Evolutionary conservation across 2,797 vertebrate species (phyloP).

Genomic region (Sebastes kiyomatsui): DNA sequence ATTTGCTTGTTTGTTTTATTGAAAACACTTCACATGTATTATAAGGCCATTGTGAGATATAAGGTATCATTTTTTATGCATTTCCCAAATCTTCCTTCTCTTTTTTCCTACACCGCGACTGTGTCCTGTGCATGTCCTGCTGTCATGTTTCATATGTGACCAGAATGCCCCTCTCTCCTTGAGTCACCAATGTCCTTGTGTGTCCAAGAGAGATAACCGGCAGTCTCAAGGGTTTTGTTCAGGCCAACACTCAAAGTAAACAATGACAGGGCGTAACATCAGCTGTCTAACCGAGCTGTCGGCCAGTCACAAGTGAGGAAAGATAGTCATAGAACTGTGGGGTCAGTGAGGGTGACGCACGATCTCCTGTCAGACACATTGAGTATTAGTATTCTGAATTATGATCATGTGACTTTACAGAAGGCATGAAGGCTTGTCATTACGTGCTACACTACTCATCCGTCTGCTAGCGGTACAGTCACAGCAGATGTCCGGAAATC

Average conservation of each 20-base stretch:
- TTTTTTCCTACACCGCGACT: neutral
- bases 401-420: conserved; percentile 13
- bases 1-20: neutral
- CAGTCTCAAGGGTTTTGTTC: conserved; percentile 11
- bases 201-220: conserved; percentile 15
- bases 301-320: neutral
- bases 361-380: neutral
- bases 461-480: conserved; percentile 15
- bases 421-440: conserved; percentile 15
- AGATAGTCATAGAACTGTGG: neutral
- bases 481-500: conserved; percentile 19
- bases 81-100: neutral
- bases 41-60: neutral
- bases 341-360: neutral
- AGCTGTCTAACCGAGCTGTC: conserved; percentile 32
- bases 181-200: neutral
- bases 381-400: neutral
- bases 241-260: conserved; percentile 28
- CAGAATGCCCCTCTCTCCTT: conserved; percentile 1
- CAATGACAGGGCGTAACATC: conserved; percentile 35
- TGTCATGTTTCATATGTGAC: neutral
- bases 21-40: neutral
- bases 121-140: neutral
- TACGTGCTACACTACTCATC: neutral
- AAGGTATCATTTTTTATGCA: neutral